phyloP scores from a whole-genome alignment of 2,888 invertebrate species.

The Ptilodon capucinus region DNA sequence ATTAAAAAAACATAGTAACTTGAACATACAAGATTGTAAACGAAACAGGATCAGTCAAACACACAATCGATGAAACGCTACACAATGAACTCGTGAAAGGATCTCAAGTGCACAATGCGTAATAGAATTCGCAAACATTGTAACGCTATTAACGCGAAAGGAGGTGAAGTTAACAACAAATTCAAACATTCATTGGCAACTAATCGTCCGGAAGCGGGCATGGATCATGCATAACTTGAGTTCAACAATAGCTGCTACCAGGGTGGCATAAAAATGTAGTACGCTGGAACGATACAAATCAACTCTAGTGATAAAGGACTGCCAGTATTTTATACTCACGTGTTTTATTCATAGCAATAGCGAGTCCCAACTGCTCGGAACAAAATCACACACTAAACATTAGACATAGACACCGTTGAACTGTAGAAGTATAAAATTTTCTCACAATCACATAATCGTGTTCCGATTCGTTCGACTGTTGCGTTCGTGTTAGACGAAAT shows the following conservation, averaged over 20 bases:
- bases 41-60: conserved; percentile 66
- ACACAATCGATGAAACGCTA: conserved; percentile 62
- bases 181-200: conserved; percentile 74
- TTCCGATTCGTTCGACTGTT: conserved; percentile 77
- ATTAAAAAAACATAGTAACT: background rate
- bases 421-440: conserved; percentile 71
- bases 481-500: conserved; percentile 79
- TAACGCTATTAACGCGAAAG: conserved; percentile 80
- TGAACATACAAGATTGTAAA: conserved; percentile 19
- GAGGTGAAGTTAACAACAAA: conserved; percentile 80
- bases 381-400: conserved; percentile 71
- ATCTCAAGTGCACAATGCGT: conserved; percentile 70
- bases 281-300: conserved; percentile 18
- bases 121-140: conserved; percentile 81
- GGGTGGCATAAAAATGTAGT: conserved; percentile 58
- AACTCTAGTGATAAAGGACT: conserved; percentile 8
- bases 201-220: conserved; percentile 78
- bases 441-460: conserved; percentile 80
- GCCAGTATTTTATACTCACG: conserved; percentile 59
- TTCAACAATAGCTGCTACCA: conserved; percentile 62
- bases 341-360: conserved; percentile 72
- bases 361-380: conserved; percentile 61
- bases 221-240: conserved; percentile 71
- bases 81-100: conserved; percentile 58
- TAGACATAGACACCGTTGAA: conserved; percentile 58